Evolutionary conservation across 2,113 vertebrate species (phyloP), one percentile per base, ranked within the genome.

Genomic region (Sitta europaea): DNA sequence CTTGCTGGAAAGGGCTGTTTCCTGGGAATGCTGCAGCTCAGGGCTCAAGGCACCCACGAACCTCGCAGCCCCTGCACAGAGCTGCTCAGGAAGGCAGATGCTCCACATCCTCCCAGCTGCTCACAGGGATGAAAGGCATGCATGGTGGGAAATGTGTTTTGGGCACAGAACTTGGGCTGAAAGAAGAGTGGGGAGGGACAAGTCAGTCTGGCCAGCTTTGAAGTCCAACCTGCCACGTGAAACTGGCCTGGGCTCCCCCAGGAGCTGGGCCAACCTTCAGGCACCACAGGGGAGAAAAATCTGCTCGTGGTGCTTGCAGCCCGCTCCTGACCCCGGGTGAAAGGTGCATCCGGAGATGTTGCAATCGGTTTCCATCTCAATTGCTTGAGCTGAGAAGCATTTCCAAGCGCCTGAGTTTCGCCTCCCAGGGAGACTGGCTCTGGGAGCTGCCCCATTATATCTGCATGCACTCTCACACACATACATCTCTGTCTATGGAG

Each of bases 341-440:
- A 84, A 92, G 94, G 88, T 92, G 73, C 58, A 84, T 5, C 0
- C 0, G 14, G 82, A 95, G 80, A 76, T 23, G 47, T 91, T 92
- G 77, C 88, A 90, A 50, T 93, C 91, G 63, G 73, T 70, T 96
- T 92, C 86, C 72, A 74, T 45, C 33, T 57, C 36, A 92, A 63
- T 84, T 86, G 35, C 43, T 90, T 8, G 25, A 92, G 86, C 58
- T 68, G 47, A 93, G 40, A 55, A 79, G 55, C 53, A 65, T 90
- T 94, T 94, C 65, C 72, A 75, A 80, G 70, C 7, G 91, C 63
- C 70, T 59, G 59, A 75, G 58, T 90, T 96, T 84, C 0, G 3
- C 84, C 80, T 91, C 87, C 88, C 77, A 92, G 88, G 90, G 92
- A 95, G 54, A 4, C 51, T 82, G 68, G 68, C 80, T 83, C 50